Conservation (phyloP, 2,797 vertebrate species). For the Ctenopoma multispine region DNA sequence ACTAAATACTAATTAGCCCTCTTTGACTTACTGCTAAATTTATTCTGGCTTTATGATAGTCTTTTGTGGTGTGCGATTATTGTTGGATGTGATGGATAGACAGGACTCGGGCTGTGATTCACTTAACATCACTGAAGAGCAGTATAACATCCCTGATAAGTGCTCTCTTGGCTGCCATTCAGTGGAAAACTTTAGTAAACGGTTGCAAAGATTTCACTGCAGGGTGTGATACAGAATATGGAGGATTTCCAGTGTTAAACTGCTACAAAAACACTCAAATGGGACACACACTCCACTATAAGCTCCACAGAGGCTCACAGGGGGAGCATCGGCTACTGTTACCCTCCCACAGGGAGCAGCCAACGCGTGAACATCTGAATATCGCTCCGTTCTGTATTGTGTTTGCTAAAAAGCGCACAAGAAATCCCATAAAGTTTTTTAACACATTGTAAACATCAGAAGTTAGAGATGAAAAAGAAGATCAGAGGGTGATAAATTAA, state of each 20-base stretch:
- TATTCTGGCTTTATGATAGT: slow-evolving; percentile 5
- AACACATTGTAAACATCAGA: slow-evolving; percentile 57
- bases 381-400: not conserved
- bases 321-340: slow-evolving; percentile 33
- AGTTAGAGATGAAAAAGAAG: slow-evolving; percentile 41
- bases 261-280: not conserved
- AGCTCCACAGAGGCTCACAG: slow-evolving; percentile 6
- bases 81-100: slow-evolving; percentile 21
- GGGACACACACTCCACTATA: slow-evolving; percentile 29
- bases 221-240: slow-evolving; percentile 3
- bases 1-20: not conserved
- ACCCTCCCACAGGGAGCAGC: slow-evolving; percentile 20
- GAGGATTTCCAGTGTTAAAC: slow-evolving; percentile 20
- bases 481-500: slow-evolving; percentile 41
- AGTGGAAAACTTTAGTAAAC: slow-evolving; percentile 26
- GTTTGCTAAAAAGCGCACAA: slow-evolving; percentile 5
- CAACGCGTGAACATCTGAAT: slow-evolving; percentile 10
- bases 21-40: slow-evolving; percentile 6
- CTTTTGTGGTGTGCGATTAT: slow-evolving; percentile 35
- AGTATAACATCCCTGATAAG: slow-evolving; percentile 40
- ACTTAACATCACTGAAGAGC: slow-evolving; percentile 47
- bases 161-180: slow-evolving; percentile 54
- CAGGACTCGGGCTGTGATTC: slow-evolving; percentile 32
- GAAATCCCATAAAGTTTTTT: slow-evolving; percentile 49
- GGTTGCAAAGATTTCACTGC: slow-evolving; percentile 25